A percentile compares a stretch with the other conserved stretches of the same genome.
These are phyloP conservation scores for Mycogona germanica DNA, from an alignment of 2,888 invertebrate genomes.

Conservation along the genomic window DNA sequence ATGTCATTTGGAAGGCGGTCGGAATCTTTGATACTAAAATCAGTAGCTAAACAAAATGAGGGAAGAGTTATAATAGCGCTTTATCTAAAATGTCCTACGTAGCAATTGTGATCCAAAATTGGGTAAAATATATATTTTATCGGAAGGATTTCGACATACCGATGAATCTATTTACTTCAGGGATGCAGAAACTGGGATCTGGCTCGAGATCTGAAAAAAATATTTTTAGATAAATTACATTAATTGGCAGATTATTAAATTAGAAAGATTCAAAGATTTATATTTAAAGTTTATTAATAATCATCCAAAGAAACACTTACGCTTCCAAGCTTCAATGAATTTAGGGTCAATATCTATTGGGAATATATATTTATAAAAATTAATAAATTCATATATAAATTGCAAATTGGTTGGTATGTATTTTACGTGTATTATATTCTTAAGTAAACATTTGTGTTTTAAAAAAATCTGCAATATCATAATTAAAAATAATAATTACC, in stretches of 20 bases:
- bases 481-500: conserved; percentile 34
- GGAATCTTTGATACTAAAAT: conserved; percentile 25
- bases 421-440: too few species aligned
- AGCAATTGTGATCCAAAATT: neutral
- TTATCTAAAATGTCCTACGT: neutral
- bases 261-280: neutral
- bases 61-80: neutral
- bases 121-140: neutral
- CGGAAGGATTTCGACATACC: conserved; percentile 22
- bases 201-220: conserved; percentile 24
- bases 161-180: conserved; percentile 29
- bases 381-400: too few species aligned
- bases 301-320: conserved; percentile 7
- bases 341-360: conserved; percentile 45
- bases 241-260: neutral
- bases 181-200: conserved; percentile 26
- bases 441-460: conserved; percentile 13
- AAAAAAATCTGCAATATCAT: neutral
- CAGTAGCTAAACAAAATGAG: conserved; percentile 23
- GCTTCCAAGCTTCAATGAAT: conserved; percentile 52
- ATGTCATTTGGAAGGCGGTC: conserved; percentile 28
- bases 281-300: neutral
- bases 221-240: too few species aligned
- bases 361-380: too few species aligned
- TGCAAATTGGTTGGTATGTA: too few species aligned